phyloP scores from a whole-genome alignment of 1,140 invertebrate genomes.

The Neomicropteryx cornuta region DNA sequence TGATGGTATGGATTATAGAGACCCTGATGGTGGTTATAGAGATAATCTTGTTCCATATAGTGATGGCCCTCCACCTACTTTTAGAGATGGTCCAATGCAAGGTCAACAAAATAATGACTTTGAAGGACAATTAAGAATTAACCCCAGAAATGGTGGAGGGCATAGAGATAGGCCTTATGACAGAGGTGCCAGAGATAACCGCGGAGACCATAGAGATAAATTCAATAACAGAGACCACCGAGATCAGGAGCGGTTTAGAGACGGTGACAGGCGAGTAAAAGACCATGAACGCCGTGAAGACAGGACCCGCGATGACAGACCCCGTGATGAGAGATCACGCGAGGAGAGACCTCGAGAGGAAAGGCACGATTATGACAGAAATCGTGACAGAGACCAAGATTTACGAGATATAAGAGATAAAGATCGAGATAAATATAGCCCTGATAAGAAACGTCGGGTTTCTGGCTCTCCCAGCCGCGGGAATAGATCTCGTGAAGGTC shows the following conservation, averaged over 20 bases:
- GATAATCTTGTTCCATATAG: conserved; percentile 25
- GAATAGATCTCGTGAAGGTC: conserved; percentile 30
- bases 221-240: conserved; percentile 6
- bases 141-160: too few relatives aligned
- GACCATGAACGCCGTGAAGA: conserved; percentile 15
- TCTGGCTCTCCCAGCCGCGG: conserved; percentile 30
- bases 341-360: conserved; percentile 13
- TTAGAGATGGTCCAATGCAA: conserved; percentile 26
- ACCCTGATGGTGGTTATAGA: conserved; percentile 23
- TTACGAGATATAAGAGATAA: conserved; percentile 28
- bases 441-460: conserved; percentile 25
- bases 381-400: conserved; percentile 18
- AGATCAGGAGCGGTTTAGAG: conserved; percentile 7
- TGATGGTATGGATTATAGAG: conserved; percentile 26
- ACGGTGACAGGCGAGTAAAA: conserved; percentile 6
- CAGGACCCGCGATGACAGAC: conserved; percentile 19
- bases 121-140: too few relatives aligned
- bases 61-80: conserved; percentile 20
- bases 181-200: conserved; percentile 6
- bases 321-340: conserved; percentile 22
- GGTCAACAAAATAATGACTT: too few relatives aligned
- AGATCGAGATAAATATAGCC: conserved; percentile 26
- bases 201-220: conserved; percentile 5
- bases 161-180: conserved; percentile 3
- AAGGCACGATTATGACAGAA: conserved; percentile 22